These are phyloP conservation scores for Gymnoscopelus braueri DNA, from an alignment of 2,797 vertebrate genomes.

Conservation along the genomic window DNA sequence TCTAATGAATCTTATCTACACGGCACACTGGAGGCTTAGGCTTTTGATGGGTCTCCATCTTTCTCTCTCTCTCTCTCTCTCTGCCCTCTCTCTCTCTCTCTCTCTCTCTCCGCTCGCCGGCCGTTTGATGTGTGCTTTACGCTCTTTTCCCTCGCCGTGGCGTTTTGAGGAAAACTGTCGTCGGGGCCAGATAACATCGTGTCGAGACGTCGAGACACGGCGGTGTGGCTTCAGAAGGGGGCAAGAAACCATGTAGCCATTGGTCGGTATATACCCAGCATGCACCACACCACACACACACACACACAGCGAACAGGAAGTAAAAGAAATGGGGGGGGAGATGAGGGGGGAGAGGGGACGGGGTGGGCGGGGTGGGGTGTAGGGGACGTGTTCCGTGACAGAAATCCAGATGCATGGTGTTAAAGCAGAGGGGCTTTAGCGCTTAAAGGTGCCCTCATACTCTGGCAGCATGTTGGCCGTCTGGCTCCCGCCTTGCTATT, in stretches of 20 bases:
- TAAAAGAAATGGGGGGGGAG: slow-evolving; percentile 31
- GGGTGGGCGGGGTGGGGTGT: too few species aligned
- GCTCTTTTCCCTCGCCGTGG: slow-evolving; percentile 47
- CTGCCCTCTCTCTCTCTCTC: slow-evolving; percentile 31
- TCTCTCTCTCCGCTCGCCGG: slow-evolving; percentile 15
- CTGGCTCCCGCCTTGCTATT: slow-evolving; percentile 54
- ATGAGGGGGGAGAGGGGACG: too few species aligned
- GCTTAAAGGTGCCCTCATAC: slow-evolving; percentile 65
- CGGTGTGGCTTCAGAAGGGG: slow-evolving; percentile 58
- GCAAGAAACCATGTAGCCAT: too few species aligned
- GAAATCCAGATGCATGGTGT: slow-evolving; percentile 58
- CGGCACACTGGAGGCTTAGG: slow-evolving; percentile 77
- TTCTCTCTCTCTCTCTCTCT: neutral
- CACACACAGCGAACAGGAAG: slow-evolving; percentile 29
- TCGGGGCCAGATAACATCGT: slow-evolving; percentile 62
- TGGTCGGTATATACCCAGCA: slow-evolving; percentile 18
- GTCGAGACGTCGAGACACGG: slow-evolving; percentile 37
- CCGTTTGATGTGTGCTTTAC: slow-evolving; percentile 67
- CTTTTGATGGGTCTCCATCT: slow-evolving; percentile 71
- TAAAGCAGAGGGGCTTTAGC: slow-evolving; percentile 49
- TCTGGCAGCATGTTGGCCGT: slow-evolving; percentile 54
- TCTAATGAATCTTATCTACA: slow-evolving; percentile 82
- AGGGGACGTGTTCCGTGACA: slow-evolving; percentile 63
- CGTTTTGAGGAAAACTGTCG: slow-evolving; percentile 69
- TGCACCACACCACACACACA: slow-evolving; percentile 10